Evolutionary conservation across 2,888 invertebrate genomes (phyloP).

Genomic region (Prosopocoilus inquinatus): DNA sequence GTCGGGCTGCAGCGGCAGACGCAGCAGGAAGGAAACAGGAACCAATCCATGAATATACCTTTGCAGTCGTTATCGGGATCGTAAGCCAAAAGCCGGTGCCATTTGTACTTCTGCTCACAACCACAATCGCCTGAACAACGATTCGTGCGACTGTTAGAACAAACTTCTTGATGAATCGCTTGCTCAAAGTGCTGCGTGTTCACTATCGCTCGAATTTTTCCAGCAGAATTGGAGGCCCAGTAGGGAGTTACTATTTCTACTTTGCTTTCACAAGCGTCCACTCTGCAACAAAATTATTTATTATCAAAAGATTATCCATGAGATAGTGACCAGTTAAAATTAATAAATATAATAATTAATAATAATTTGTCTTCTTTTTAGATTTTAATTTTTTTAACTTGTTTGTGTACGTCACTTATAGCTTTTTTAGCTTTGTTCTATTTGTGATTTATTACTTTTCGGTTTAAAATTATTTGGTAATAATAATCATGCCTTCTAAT

Average conservation of each 20-base stretch:
- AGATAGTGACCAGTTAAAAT: no score
- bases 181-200: conserved; percentile 95
- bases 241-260: conserved; percentile 91
- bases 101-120: conserved; percentile 86
- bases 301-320: no score
- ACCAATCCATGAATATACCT: conserved; percentile 94
- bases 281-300: conserved; percentile 51
- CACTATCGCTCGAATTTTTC: conserved; percentile 87
- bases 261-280: conserved; percentile 89
- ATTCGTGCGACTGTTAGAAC: conserved; percentile 77
- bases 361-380: no score
- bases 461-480: no score
- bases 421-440: no score
- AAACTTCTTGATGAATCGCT: conserved; percentile 92
- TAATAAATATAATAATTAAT: no score
- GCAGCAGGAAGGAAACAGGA: conserved; percentile 89
- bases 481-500: no score
- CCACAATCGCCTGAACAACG: conserved; percentile 86
- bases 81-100: conserved; percentile 84
- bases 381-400: no score
- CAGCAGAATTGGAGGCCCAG: conserved; percentile 91
- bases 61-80: conserved; percentile 92
- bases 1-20: conserved; percentile 67
- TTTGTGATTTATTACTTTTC: no score
- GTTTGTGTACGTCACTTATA: no score